Base-by-base conservation (phyloP, 2,888 invertebrate genomes). In the Pandemis heparana region DNA sequence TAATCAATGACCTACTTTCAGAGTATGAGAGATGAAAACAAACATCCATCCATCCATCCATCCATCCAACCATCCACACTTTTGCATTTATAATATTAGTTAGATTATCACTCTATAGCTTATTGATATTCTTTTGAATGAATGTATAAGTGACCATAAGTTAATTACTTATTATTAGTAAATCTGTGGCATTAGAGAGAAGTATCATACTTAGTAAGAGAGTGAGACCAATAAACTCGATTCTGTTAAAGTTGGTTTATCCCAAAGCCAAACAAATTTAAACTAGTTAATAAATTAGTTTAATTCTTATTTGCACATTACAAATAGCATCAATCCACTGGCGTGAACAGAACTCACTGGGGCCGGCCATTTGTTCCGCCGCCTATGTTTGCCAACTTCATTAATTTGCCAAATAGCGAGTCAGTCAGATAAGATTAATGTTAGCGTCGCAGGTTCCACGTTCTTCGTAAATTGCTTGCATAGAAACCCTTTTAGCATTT, bases 361-460 rank as follows among this genome's bases (percentile, higher is more conserved):
- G 41, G 62, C 63, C 59, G 23, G 63, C 38, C 60, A 65, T 70
- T 74, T 66, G 43, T 65, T 53, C 51, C 23, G 51, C 51, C 70
- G 65, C 46, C 60, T 61, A 69, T 69, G 61, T 69, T 70, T 69
- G 48, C 69, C 64, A 16, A 70, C 70, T 70, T 51, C 70, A 64
- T 65, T 66, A 65, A 61, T 74, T 74, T 43, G 43, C 65, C 51
- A 70, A 69, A 74, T 61, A 51, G 61, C 64, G 32, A 62, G 64
- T 43, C 73, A 69, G 59, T 59, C 63, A 59, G 39, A 65, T 63
- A 23, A 51, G 59, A 70, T 56, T 63, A 39, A 63, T 68, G 56
- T 68, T 63, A 10, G 16, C 51, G 64, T 9, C 64, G 46, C 63
- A 48, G 43, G 53, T 48, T 67, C 51, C 23, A 14, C n/a, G 23